Percentiles rank a stretch among this genome's conserved stretches.
Conservation (phyloP, 2,113 vertebrate species). For the Peromyscus californicus region DNA sequence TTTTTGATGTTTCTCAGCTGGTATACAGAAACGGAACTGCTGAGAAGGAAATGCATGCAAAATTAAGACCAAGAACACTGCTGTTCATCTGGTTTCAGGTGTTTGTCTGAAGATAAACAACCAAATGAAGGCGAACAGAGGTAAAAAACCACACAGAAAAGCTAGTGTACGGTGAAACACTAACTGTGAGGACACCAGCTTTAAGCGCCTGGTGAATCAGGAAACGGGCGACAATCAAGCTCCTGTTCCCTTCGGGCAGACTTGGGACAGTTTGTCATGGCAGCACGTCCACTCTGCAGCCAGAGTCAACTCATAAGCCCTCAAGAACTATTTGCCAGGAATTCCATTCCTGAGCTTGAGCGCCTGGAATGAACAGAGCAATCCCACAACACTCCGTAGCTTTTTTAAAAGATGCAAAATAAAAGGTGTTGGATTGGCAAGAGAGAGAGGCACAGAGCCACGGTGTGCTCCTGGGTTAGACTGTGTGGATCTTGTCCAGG, state of each 20-base stretch:
- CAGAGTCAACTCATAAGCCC: slow-evolving; percentile 42
- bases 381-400: neutral
- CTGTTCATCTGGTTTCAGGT: neutral
- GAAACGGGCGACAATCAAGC: slow-evolving; percentile 39
- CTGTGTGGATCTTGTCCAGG: neutral
- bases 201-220: neutral
- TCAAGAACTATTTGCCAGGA: slow-evolving; percentile 26
- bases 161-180: neutral
- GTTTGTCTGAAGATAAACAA: slow-evolving; percentile 18
- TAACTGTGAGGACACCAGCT: neutral
- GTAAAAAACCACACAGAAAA: neutral
- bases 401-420: neutral
- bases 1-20: slow-evolving; percentile 21
- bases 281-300: neutral
- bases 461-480: neutral
- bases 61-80: slow-evolving; percentile 33
- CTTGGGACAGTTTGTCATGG: slow-evolving; percentile 6
- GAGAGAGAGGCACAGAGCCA: neutral
- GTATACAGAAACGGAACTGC: neutral
- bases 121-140: neutral
- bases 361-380: slow-evolving; percentile 31
- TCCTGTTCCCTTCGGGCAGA: slow-evolving; percentile 15
- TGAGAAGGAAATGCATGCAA: neutral
- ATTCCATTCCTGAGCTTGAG: slow-evolving; percentile 24
- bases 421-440: neutral